phyloP scores from a whole-genome alignment of 2,888 invertebrate species.

The Callimorpha dominula region DNA sequence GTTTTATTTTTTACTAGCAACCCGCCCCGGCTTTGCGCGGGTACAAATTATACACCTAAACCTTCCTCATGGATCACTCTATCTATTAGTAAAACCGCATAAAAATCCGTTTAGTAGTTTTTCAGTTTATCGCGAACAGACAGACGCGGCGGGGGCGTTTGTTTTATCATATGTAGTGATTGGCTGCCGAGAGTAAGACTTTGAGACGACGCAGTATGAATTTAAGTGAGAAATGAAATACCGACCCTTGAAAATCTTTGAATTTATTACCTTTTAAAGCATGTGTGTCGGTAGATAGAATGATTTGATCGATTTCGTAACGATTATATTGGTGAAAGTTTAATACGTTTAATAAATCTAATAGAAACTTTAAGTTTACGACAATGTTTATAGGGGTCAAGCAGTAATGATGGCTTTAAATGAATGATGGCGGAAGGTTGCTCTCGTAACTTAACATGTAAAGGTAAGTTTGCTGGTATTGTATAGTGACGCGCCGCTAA shows the following conservation, averaged over 20 bases:
- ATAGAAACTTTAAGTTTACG: constrained; percentile 18
- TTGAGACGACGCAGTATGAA: no score
- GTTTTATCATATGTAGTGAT: no score
- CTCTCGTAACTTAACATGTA: neutral
- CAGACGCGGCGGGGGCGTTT: no score
- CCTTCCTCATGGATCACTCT: no score
- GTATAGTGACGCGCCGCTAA: no score
- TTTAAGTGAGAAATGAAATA: neutral
- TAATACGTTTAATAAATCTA: constrained; percentile 21
- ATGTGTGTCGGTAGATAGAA: neutral
- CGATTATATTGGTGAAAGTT: constrained; percentile 19
- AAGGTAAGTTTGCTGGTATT: neutral
- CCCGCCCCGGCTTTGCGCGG: no score
- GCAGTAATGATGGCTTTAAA: constrained; percentile 12
- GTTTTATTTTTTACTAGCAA: no score
- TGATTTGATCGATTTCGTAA: neutral
- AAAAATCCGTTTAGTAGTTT: no score
- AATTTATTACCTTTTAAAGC: neutral
- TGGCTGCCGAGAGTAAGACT: no score
- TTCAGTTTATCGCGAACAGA: no score
- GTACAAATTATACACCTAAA: no score
- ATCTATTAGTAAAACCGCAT: no score
- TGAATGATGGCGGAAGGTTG: neutral
- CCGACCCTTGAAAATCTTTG: neutral
- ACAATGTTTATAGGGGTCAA: constrained; percentile 20